These are phyloP conservation scores for Drosophila pallidifrons DNA, from an alignment of 1,140 invertebrate species.

Conservation along the genomic window DNA sequence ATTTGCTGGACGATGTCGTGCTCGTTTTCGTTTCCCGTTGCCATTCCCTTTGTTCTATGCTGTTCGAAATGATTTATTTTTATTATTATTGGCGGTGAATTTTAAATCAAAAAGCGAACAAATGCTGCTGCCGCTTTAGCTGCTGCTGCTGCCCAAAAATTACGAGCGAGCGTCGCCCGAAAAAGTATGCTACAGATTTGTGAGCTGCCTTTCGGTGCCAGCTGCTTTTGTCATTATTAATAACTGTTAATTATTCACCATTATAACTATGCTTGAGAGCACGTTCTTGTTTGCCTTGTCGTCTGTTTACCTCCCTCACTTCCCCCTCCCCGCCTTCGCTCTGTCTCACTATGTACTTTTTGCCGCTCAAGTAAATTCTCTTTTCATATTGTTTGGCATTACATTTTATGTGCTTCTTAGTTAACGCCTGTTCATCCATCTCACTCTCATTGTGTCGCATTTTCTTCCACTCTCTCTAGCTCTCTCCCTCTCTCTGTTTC, in stretches of 20 bases:
- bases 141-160: slow-evolving; percentile 24
- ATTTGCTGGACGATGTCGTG: slow-evolving; percentile 33
- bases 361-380: slow-evolving; percentile 64
- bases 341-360: slow-evolving; percentile 48
- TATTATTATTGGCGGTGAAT: slow-evolving; percentile 82
- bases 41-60: slow-evolving; percentile 15
- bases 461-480: not conserved
- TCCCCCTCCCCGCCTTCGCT: not conserved
- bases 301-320: slow-evolving; percentile 20
- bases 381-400: slow-evolving; percentile 75
- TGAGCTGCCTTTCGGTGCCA: slow-evolving; percentile 63
- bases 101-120: slow-evolving; percentile 77
- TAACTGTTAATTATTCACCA: slow-evolving; percentile 84
- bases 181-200: slow-evolving; percentile 69
- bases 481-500: not conserved
- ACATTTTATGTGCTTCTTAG: slow-evolving; percentile 77
- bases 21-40: slow-evolving; percentile 6
- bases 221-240: slow-evolving; percentile 84
- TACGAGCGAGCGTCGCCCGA: slow-evolving; percentile 15
- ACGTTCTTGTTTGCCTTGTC: slow-evolving; percentile 51
- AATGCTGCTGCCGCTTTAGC: slow-evolving; percentile 28
- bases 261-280: slow-evolving; percentile 69
- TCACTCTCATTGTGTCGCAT: slow-evolving; percentile 5
- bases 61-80: slow-evolving; percentile 70
- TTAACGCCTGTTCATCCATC: slow-evolving; percentile 60